phyloP scores from a whole-genome alignment of 2,888 invertebrate species.

The Drosophila merina region DNA sequence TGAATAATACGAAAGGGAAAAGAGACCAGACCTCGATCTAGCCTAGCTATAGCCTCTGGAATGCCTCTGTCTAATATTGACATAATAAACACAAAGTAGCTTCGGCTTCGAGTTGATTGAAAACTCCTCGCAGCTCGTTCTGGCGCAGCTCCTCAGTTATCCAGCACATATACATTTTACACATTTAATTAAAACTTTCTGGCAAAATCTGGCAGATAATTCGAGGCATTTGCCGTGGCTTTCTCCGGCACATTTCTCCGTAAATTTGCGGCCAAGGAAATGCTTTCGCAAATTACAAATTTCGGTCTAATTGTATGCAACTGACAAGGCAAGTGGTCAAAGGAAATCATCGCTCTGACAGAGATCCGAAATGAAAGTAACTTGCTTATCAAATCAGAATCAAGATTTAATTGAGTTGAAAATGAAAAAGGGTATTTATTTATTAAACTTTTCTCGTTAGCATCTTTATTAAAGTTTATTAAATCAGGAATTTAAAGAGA shows the following conservation, averaged over 20 bases:
- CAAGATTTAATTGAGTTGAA: background rate
- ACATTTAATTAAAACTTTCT: background rate
- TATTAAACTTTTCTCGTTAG: too few relatives aligned
- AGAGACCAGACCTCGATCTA: too few relatives aligned
- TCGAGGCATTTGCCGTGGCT: background rate
- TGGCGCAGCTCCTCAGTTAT: background rate
- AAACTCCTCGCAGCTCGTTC: background rate
- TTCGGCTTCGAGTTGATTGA: background rate
- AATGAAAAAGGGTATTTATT: background rate
- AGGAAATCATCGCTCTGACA: background rate
- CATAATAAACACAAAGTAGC: constrained; percentile 1
- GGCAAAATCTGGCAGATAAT: background rate
- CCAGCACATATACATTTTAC: background rate
- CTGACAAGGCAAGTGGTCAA: constrained; percentile 2
- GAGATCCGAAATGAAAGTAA: background rate
- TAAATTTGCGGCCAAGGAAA: background rate
- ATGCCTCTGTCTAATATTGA: background rate
- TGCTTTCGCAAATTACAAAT: background rate
- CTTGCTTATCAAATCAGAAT: background rate
- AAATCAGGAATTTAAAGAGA: too few relatives aligned
- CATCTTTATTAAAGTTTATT: too few relatives aligned
- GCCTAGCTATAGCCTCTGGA: background rate
- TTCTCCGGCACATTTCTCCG: background rate
- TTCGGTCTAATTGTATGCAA: background rate
- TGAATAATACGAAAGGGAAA: background rate